These are phyloP conservation scores for Lissonota sp. DNA, from an alignment of 2,888 invertebrate genomes.

Conservation along the genomic window DNA sequence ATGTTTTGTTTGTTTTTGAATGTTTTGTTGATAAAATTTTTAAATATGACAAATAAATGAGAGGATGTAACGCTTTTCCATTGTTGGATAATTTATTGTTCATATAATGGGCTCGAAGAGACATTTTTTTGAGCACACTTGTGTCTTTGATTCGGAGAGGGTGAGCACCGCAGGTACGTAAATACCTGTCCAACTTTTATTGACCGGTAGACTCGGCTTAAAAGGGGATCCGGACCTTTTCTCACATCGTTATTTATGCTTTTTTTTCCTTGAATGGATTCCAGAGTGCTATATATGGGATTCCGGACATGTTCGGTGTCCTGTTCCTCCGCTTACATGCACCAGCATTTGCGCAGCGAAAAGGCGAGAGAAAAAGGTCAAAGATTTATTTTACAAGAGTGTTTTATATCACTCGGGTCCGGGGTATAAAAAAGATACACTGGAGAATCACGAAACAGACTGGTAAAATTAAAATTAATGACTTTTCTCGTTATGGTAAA, in stretches of 20 bases:
- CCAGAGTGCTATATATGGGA: slow-evolving; percentile 10
- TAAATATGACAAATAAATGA: slow-evolving; percentile 19
- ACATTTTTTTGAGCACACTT: neutral
- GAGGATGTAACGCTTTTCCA: neutral
- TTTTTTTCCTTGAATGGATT: slow-evolving; percentile 12
- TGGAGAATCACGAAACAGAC: neutral
- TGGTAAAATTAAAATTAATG: neutral
- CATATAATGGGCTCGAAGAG: too few relatives aligned
- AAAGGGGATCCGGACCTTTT: slow-evolving; percentile 44
- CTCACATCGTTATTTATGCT: neutral
- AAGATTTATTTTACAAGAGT: slow-evolving; percentile 23
- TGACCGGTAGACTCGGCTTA: slow-evolving; percentile 36
- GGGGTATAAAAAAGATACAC: neutral
- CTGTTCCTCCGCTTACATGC: neutral
- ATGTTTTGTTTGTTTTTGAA: slow-evolving; percentile 44
- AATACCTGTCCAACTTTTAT: slow-evolving; percentile 46
- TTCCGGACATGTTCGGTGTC: slow-evolving; percentile 12
- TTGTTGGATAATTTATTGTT: too few relatives aligned
- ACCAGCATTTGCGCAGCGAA: neutral
- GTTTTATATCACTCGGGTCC: neutral
- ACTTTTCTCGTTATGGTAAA: too few relatives aligned
- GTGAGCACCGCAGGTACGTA: slow-evolving; percentile 24
- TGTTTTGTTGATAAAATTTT: neutral
- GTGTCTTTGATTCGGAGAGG: neutral
- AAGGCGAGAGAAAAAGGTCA: neutral